A percentile compares a stretch with the other conserved stretches of the same genome.
These are phyloP conservation scores for Drosophila bifasciata DNA, from an alignment of 1,140 invertebrate species.

Conservation along the genomic window DNA sequence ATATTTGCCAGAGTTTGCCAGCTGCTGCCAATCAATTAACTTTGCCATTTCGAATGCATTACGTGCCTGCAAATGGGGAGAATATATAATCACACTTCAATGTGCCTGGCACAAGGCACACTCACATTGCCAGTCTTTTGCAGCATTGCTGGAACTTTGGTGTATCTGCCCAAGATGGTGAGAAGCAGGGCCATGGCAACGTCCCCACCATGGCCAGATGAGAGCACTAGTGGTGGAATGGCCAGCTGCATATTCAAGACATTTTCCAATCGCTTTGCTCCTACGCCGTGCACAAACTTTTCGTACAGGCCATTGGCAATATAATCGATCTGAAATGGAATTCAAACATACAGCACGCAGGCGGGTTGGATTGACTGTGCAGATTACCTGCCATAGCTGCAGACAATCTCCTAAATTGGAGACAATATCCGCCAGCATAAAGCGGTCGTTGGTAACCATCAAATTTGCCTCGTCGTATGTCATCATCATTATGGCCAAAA, in stretches of 20 bases:
- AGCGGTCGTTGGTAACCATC: constrained; percentile 21
- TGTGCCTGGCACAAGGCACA: too few species aligned
- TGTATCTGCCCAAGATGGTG: constrained; percentile 26
- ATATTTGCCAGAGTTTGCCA: constrained; percentile 12
- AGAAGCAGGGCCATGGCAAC: constrained; percentile 33
- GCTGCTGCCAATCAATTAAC: constrained; percentile 25
- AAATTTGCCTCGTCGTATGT: constrained; percentile 18
- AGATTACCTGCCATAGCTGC: constrained; percentile 1
- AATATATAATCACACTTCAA: not conserved
- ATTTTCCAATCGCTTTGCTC: constrained; percentile 26
- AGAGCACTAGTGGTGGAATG: constrained; percentile 30
- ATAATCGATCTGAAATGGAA: constrained; percentile 12
- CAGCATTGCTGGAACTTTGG: not conserved
- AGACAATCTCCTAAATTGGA: constrained; percentile 4
- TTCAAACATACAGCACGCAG: not conserved
- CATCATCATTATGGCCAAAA: constrained; percentile 44
- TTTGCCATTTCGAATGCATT: constrained; percentile 34
- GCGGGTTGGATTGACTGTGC: too few species aligned
- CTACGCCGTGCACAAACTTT: constrained; percentile 12
- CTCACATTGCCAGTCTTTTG: constrained; percentile 7
- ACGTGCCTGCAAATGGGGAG: not conserved
- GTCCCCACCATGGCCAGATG: constrained; percentile 15
- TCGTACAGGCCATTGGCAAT: constrained; percentile 23
- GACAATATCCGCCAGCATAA: constrained; percentile 21
- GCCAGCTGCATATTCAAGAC: constrained; percentile 30